A percentile compares a stretch with the other conserved stretches of the same genome.
These are phyloP conservation scores for Allacma fusca DNA, from an alignment of 2,888 invertebrate species.

Conservation along the genomic window DNA sequence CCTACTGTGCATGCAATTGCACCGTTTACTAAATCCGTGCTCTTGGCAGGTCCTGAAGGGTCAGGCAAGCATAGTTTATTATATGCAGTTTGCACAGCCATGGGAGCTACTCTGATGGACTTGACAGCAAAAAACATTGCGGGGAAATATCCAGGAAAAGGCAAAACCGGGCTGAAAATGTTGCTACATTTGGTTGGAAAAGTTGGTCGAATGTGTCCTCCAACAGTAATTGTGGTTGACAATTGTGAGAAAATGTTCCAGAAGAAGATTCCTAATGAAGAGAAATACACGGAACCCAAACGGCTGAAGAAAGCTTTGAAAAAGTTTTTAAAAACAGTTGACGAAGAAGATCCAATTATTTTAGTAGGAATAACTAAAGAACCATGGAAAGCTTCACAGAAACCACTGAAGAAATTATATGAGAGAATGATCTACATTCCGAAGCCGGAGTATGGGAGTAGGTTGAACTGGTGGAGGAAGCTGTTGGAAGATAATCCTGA, in stretches of 20 bases:
- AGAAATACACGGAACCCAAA: constrained; percentile 87
- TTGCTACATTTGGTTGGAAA: constrained; percentile 90
- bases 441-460: constrained; percentile 84
- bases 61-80: constrained; percentile 89
- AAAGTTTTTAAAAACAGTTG: constrained; percentile 80
- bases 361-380: constrained; percentile 81
- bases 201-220: constrained; percentile 83
- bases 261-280: constrained; percentile 86
- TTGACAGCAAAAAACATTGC: constrained; percentile 89
- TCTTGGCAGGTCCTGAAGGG: constrained; percentile 83
- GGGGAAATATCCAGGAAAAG: constrained; percentile 87
- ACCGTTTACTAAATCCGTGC: constrained; percentile 73
- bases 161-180: constrained; percentile 84
- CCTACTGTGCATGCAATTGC: constrained; percentile 52
- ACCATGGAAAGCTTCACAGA: constrained; percentile 72
- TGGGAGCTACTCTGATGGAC: constrained; percentile 89
- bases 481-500: constrained; percentile 70
- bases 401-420: constrained; percentile 79
- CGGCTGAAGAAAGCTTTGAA: constrained; percentile 91
- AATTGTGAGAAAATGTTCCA: constrained; percentile 88
- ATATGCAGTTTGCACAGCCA: constrained; percentile 86
- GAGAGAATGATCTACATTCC: constrained; percentile 87
- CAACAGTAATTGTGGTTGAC: constrained; percentile 89
- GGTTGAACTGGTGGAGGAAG: constrained; percentile 71
- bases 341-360: constrained; percentile 84